Percentiles rank a stretch among this genome's conserved stretches.
phyloP scores from a whole-genome alignment of 53 echinoderm and acorn worm species.

The Luidia sarsii region DNA sequence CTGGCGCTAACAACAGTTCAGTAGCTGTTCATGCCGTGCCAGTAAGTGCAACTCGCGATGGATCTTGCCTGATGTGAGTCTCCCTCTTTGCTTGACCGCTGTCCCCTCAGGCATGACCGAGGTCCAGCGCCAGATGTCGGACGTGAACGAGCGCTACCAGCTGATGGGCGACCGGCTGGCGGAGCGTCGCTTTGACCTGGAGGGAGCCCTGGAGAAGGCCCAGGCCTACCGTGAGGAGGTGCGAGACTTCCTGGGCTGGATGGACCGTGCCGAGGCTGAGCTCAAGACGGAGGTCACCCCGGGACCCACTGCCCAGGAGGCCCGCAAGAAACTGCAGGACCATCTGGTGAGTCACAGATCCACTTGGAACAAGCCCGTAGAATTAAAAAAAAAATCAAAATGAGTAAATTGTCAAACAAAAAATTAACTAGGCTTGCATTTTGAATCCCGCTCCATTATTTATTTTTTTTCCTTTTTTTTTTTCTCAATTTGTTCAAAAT shows the following conservation, averaged over 20 bases:
- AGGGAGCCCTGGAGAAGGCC: constrained; percentile 82
- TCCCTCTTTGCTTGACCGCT: no score
- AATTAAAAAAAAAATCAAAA: not conserved
- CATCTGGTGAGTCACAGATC: constrained; percentile 87
- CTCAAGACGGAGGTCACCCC: constrained; percentile 64
- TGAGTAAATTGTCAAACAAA: no score
- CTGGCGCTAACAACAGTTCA: no score
- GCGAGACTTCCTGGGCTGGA: constrained; percentile 70
- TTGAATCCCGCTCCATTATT: no score
- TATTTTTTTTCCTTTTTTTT: no score
- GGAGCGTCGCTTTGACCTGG: constrained; percentile 89
- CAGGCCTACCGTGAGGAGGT: constrained; percentile 80
- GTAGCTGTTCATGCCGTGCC: no score
- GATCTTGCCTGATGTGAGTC: no score
- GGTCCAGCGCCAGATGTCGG: constrained; percentile 83
- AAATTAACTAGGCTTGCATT: no score
- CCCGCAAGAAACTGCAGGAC: constrained; percentile 77
- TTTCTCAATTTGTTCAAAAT: no score
- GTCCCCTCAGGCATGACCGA: constrained; percentile 77
- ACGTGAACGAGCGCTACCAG: constrained; percentile 92
- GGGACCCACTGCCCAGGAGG: constrained; percentile 78
- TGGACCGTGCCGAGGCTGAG: constrained; percentile 72
- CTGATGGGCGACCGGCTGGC: constrained; percentile 85
- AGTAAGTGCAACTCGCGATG: no score
- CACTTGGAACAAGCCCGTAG: no score